phyloP scores from a whole-genome alignment of 1,140 invertebrate species.

The Zaprionus ghesquierei region DNA sequence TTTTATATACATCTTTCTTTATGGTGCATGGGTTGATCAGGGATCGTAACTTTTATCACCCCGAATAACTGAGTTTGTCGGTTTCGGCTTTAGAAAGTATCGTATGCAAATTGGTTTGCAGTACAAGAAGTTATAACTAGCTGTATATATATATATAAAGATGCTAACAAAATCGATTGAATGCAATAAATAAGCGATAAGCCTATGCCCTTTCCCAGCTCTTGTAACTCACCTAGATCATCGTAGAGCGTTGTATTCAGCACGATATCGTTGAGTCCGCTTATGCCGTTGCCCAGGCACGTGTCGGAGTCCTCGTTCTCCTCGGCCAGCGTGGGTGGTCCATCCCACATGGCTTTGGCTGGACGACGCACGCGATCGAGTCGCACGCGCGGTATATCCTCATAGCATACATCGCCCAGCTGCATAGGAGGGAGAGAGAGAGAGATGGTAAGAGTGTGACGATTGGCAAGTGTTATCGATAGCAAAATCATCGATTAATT shows the following conservation, averaged over 20 bases:
- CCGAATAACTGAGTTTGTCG: no score
- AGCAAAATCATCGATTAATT: not conserved
- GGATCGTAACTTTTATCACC: no score
- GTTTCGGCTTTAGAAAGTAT: no score
- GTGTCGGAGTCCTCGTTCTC: slow-evolving; percentile 80
- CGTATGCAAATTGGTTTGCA: no score
- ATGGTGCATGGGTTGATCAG: no score
- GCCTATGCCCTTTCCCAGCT: no score
- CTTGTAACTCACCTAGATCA: slow-evolving; percentile 81
- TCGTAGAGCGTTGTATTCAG: slow-evolving; percentile 78
- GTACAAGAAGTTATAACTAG: not conserved
- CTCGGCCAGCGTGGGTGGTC: slow-evolving; percentile 78
- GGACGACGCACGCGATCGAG: slow-evolving; percentile 77
- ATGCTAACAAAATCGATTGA: no score
- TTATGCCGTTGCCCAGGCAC: slow-evolving; percentile 59
- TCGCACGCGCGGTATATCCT: slow-evolving; percentile 79
- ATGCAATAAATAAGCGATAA: no score
- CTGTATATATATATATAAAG: not conserved
- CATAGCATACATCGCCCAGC: slow-evolving; percentile 79
- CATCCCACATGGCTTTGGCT: slow-evolving; percentile 74
- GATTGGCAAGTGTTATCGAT: not conserved
- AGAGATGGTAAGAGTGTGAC: not conserved
- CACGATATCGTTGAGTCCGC: slow-evolving; percentile 68
- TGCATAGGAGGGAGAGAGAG: slow-evolving; percentile 14
- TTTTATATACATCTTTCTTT: no score